phyloP scores from a whole-genome alignment of 2,888 invertebrate genomes.

The Hartigia nigra region DNA sequence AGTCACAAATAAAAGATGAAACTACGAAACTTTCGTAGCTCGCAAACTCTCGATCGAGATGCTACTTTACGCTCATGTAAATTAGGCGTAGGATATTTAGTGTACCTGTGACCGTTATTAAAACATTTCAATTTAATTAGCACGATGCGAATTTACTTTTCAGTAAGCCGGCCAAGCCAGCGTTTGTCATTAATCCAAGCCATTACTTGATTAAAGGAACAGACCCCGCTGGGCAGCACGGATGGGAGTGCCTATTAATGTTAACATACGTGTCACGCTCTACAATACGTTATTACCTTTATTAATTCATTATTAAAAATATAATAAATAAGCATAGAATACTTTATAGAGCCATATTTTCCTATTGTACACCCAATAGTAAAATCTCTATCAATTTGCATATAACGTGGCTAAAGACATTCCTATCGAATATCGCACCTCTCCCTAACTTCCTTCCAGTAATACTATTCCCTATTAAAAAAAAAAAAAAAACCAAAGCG shows the following conservation, averaged over 20 bases:
- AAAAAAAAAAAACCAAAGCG: neutral
- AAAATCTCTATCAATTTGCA: no score
- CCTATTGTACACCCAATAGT: no score
- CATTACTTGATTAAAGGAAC: constrained; percentile 49
- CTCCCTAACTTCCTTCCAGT: no score
- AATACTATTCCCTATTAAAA: neutral
- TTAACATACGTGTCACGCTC: constrained; percentile 6
- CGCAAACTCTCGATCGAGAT: neutral
- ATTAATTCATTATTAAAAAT: neutral
- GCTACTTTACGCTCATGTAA: neutral
- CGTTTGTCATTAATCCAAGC: constrained; percentile 30
- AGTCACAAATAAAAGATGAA: neutral
- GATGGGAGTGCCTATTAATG: constrained; percentile 32
- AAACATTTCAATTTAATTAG: constrained; percentile 21
- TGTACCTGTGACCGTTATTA: neutral
- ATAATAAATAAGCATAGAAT: neutral
- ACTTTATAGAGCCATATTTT: no score
- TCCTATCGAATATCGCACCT: no score
- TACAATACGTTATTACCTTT: neutral
- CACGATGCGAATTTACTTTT: constrained; percentile 3
- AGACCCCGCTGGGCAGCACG: constrained; percentile 24
- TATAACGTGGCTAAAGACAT: no score
- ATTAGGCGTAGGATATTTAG: neutral
- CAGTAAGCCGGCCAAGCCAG: constrained; percentile 5
- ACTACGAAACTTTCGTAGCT: neutral